phyloP scores from a whole-genome alignment of 2,797 vertebrate species.

The Gymnopithys bicolor region DNA sequence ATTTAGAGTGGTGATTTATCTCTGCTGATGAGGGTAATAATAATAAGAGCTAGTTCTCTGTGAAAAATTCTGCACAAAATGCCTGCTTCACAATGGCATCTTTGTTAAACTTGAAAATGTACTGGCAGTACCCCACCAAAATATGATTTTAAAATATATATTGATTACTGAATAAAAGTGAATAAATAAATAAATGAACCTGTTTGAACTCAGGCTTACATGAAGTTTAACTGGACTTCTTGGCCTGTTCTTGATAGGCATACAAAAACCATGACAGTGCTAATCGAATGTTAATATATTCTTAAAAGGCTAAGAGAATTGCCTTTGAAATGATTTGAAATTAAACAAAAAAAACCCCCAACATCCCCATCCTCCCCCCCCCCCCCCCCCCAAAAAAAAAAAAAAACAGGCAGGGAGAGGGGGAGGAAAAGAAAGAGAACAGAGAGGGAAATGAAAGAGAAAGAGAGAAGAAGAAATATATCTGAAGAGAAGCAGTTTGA shows the following conservation, averaged over 20 bases:
- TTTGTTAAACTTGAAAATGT: neutral
- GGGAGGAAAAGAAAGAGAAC: neutral
- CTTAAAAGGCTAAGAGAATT: conserved; percentile 42
- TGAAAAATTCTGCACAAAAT: neutral
- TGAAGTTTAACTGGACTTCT: conserved; percentile 56
- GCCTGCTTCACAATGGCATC: neutral
- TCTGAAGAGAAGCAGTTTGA: neutral
- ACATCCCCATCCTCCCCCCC: no score
- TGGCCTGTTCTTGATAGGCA: neutral
- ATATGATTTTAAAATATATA: neutral
- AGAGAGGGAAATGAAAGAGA: neutral
- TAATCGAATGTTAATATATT: conserved; percentile 75
- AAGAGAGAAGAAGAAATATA: neutral
- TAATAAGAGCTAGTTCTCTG: neutral
- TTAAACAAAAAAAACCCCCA: neutral
- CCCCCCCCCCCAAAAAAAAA: neutral
- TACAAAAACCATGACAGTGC: conserved; percentile 35
- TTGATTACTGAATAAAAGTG: neutral
- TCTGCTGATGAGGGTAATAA: conserved; percentile 27
- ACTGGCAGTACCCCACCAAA: neutral
- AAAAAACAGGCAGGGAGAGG: fast-evolving
- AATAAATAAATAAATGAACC: conserved; percentile 22
- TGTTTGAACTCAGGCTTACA: conserved; percentile 53
- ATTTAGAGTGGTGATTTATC: conserved; percentile 37
- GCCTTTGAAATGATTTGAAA: conserved; percentile 60